Conservation (phyloP, 2,113 vertebrate genomes). For the Sula dactylatra region DNA sequence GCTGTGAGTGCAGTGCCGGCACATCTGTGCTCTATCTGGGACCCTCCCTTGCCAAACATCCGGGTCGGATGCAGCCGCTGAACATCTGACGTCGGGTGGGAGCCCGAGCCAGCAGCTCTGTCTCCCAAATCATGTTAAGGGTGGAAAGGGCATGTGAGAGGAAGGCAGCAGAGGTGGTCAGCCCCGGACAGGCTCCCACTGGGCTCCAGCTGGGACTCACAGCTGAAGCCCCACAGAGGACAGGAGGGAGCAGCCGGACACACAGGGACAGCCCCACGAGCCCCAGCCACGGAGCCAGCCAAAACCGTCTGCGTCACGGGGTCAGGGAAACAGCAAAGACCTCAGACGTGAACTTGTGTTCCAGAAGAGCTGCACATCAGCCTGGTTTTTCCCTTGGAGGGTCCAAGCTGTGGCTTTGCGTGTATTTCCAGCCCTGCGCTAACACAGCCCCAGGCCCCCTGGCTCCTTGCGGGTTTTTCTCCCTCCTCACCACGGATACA, state of each 20-base stretch:
- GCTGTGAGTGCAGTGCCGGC: fast-evolving
- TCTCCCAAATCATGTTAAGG: background rate
- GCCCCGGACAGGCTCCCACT: background rate
- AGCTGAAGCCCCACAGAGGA: background rate
- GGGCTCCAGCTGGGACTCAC: background rate
- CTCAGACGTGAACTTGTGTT: background rate
- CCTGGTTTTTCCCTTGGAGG: background rate
- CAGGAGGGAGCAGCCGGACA: background rate
- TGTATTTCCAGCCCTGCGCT: background rate
- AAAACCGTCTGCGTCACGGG: background rate
- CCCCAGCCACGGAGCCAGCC: background rate
- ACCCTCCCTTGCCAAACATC: background rate
- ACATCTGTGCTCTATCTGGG: background rate
- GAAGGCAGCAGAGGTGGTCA: background rate
- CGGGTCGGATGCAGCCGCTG: background rate
- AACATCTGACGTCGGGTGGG: background rate
- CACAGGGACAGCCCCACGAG: background rate
- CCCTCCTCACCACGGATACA: background rate
- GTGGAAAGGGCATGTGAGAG: background rate
- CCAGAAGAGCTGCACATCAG: background rate
- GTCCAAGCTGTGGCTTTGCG: background rate
- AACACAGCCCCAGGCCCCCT: fast-evolving
- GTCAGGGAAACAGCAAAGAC: background rate
- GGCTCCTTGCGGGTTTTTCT: background rate
- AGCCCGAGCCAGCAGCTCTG: background rate